A percentile compares a stretch with the other conserved stretches of the same genome.
Conservation (phyloP, 2,888 invertebrate genomes). For the Ormyrus pomaceus region DNA sequence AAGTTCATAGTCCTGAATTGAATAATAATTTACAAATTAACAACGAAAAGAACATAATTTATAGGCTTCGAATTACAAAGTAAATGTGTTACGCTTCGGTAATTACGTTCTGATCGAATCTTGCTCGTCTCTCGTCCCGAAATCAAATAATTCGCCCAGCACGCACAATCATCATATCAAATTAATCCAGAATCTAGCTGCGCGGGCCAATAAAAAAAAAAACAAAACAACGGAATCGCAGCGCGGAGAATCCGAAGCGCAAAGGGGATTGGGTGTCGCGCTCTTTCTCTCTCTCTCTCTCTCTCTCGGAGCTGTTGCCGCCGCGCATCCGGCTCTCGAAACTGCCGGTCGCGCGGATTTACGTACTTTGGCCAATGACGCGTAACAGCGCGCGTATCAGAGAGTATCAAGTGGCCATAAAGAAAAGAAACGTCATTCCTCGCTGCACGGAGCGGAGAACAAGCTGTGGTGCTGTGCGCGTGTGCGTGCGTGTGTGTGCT, state of each 20-base stretch:
- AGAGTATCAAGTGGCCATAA: slow-evolving; percentile 49
- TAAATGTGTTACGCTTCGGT: slow-evolving; percentile 7
- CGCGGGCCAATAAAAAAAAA: too few species aligned
- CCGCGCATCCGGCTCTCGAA: too few species aligned
- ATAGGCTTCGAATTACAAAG: background rate
- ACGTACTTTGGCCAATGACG: slow-evolving; percentile 42
- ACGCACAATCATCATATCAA: background rate
- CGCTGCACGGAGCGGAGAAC: too few species aligned
- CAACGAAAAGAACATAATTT: slow-evolving; percentile 8
- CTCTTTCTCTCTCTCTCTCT: too few species aligned
- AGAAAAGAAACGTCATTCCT: slow-evolving; percentile 28
- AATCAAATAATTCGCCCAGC: background rate
- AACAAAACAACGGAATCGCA: too few species aligned
- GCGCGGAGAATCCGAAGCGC: too few species aligned
- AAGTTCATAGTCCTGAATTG: background rate
- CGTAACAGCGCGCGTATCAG: slow-evolving; percentile 22
- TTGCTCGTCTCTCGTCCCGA: background rate
- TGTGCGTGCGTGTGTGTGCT: too few species aligned
- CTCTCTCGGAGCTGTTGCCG: too few species aligned
- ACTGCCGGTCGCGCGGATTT: slow-evolving; percentile 17
- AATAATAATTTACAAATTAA: slow-evolving; percentile 8
- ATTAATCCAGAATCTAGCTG: too few species aligned
- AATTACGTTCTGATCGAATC: slow-evolving; percentile 4
- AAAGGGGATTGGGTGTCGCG: too few species aligned
- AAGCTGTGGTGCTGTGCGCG: background rate